These are phyloP conservation scores for Volucella inflata DNA, from an alignment of 2,888 invertebrate species.

Conservation along the genomic window DNA sequence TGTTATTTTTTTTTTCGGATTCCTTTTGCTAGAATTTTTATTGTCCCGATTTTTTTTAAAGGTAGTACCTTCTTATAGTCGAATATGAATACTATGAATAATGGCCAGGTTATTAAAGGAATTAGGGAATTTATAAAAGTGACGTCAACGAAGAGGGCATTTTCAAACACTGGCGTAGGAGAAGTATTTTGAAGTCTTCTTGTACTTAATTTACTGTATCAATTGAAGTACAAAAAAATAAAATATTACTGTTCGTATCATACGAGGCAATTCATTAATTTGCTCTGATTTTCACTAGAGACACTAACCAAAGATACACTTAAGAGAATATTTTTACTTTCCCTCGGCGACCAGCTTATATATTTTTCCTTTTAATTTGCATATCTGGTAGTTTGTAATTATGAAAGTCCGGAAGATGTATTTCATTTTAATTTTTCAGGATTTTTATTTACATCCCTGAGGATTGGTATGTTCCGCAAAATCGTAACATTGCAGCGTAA, in stretches of 20 bases:
- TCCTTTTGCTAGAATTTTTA: slow-evolving; percentile 8
- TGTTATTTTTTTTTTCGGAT: background rate
- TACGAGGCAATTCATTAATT: too few relatives aligned
- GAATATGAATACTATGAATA: background rate
- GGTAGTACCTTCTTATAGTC: background rate
- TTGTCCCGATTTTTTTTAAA: background rate
- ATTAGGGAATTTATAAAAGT: slow-evolving; percentile 29
- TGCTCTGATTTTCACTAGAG: too few relatives aligned
- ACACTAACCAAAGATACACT: too few relatives aligned
- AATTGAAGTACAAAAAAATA: too few relatives aligned
- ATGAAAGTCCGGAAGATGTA: background rate
- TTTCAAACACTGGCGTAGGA: background rate
- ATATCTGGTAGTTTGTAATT: background rate
- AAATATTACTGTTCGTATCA: background rate
- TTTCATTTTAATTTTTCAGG: background rate
- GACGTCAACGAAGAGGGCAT: background rate
- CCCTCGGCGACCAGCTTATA: too few relatives aligned
- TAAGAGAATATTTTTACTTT: too few relatives aligned
- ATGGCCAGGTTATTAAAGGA: slow-evolving; percentile 11
- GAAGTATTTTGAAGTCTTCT: too few relatives aligned
- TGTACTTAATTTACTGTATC: too few relatives aligned
- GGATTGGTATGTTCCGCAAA: too few relatives aligned
- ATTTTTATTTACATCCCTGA: too few relatives aligned
- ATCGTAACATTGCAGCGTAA: background rate
- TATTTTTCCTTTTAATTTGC: background rate